Evolutionary conservation across 2,888 invertebrate genomes (phyloP), one percentile per base, ranked within the genome.

Genomic region (Cephus spinipes): DNA sequence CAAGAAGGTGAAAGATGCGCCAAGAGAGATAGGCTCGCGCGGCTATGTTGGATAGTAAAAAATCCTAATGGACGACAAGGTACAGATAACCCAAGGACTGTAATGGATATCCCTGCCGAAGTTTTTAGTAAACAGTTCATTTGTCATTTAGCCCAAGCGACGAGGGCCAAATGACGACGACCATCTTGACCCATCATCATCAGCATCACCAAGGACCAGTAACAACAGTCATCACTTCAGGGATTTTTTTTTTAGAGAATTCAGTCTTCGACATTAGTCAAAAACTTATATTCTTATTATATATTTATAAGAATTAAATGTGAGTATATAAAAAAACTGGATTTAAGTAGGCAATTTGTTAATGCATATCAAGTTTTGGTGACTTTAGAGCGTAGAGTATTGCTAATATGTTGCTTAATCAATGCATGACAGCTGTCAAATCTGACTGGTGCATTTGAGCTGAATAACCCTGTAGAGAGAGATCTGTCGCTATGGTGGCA

Each of bases 71-170:
- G 85, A 85, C 81, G 84, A 86, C 84, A 85, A 85, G 82, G 35
- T 80, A 79, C 74, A 79, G 83, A 84, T 86, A 82, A 82, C 79
- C 74, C 73, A 69, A 69, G 76, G 78, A 78, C 75, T 79, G 86
- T 87, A 88, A 88, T 85, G 83, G 86, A 87, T 85, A 86, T 82
- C 82, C 76, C 81, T 79, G 83, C 81, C 82, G 76, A 79, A 79
- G 79, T 76, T 87, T 85, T 84, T 78, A 79, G 85, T 87, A 90
- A 90, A 90, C 88, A 89, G 84, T 88, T 87, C 86, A 88, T 89
- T 89, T 86, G 86, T 89, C 89, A 89, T 88, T 86, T 85, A 69
- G 30, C 73, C 68, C 35, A 36, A 73, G 69, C 74, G 74, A 74
- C 75, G 71, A 71, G 71, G 12, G 31, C 32, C 32, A 32, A 32